Conservation (phyloP, 2,797 vertebrate species). For the Salarias fasciatus region DNA sequence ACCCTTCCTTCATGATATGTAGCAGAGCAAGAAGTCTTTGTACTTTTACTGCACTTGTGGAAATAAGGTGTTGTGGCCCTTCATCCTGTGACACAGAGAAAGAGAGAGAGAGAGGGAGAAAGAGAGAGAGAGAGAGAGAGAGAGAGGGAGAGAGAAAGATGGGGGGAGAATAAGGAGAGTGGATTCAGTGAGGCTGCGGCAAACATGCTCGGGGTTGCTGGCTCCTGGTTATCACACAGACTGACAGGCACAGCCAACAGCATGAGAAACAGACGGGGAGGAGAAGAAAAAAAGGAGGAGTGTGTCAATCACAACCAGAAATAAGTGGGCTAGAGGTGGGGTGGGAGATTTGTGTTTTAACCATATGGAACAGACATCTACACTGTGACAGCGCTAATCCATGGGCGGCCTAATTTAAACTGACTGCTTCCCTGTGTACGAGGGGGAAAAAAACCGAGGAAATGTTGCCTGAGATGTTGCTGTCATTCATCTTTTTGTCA, state of each 20-base stretch:
- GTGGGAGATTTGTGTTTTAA: conserved; percentile 76
- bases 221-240: conserved; percentile 81
- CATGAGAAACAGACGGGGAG: conserved; percentile 78
- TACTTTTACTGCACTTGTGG: conserved; percentile 94
- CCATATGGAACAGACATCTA: conserved; percentile 80
- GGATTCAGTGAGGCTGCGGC: conserved; percentile 72
- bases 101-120: conserved; percentile 49
- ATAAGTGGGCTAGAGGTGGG: conserved; percentile 76
- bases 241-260: conserved; percentile 83
- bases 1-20: conserved; percentile 88
- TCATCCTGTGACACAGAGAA: conserved; percentile 85
- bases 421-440: conserved; percentile 53
- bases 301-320: conserved; percentile 80
- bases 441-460: background rate
- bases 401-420: conserved; percentile 72
- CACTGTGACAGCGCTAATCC: conserved; percentile 72
- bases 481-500: conserved; percentile 41
- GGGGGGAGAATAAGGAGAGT: conserved; percentile 63
- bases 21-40: conserved; percentile 94
- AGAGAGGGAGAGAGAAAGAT: conserved; percentile 34
- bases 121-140: conserved; percentile 33
- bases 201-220: conserved; percentile 76
- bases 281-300: conserved; percentile 50
- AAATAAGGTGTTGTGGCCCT: conserved; percentile 88
- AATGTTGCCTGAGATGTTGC: conserved; percentile 30